phyloP scores from a whole-genome alignment of 2,797 vertebrate species.

The Macrochelys suwanniensis region DNA sequence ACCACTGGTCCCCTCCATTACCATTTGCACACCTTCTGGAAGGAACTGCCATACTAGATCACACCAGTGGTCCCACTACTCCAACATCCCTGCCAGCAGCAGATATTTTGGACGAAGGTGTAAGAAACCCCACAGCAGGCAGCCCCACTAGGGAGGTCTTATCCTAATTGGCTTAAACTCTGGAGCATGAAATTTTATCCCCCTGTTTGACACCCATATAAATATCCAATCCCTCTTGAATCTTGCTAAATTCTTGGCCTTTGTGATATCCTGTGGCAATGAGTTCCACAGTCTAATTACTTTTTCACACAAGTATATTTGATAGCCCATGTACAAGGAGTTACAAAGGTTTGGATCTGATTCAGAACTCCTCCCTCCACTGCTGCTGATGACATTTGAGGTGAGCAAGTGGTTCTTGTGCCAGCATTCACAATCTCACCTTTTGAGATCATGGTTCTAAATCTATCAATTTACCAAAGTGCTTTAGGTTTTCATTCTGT shows the following conservation, averaged over 20 bases:
- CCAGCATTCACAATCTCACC: neutral
- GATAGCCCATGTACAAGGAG: neutral
- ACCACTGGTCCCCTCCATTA: neutral
- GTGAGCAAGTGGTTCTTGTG: neutral
- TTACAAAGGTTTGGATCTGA: neutral
- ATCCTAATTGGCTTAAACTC: neutral
- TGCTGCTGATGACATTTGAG: neutral
- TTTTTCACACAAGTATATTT: neutral
- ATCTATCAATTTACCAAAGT: neutral
- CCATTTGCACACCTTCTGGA: neutral
- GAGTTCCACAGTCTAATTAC: neutral
- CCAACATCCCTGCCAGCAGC: neutral
- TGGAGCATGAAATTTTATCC: neutral
- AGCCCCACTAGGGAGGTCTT: neutral
- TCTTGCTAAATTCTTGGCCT: neutral
- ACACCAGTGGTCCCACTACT: neutral
- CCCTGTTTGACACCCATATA: neutral
- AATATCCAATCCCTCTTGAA: neutral
- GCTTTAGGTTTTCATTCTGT: neutral
- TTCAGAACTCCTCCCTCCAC: slow-evolving; percentile 1
- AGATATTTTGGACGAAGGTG: neutral
- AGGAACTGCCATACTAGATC: neutral
- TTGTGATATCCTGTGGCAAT: neutral
- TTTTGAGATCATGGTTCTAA: neutral
- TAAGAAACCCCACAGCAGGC: neutral